Percentiles rank a stretch among this genome's conserved stretches.
Evolutionary conservation across 2,888 invertebrate species (phyloP).

Genomic region (Tanypteryx hageni): DNA sequence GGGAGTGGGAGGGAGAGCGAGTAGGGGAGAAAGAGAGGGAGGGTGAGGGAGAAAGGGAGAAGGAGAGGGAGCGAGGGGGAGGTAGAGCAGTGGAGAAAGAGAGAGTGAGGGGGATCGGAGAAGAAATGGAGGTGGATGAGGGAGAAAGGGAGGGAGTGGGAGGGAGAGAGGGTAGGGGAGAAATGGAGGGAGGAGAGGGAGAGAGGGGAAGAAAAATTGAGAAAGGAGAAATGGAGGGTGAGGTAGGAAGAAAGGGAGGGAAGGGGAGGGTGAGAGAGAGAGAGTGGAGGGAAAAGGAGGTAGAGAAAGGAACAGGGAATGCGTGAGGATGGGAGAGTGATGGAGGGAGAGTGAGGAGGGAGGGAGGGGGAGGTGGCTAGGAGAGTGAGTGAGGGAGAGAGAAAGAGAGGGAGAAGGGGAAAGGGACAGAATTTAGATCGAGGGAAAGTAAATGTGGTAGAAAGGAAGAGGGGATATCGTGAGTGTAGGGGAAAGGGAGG

Average conservation of each 20-base stretch:
- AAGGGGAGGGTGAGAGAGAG: not conserved
- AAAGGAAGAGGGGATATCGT: not conserved
- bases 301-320: not conserved
- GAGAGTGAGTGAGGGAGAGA: slow-evolving; percentile 28
- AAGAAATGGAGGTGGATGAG: too few relatives aligned
- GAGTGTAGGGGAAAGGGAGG: too few relatives aligned
- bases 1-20: slow-evolving; percentile 36
- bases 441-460: not conserved
- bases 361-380: not conserved
- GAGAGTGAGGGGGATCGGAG: not conserved
- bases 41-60: not conserved
- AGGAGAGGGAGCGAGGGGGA: slow-evolving; percentile 5
- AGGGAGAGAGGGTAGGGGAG: not conserved
- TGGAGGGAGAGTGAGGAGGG: not conserved
- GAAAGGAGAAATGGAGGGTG: too few relatives aligned
- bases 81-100: too few relatives aligned
- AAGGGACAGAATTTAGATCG: not conserved
- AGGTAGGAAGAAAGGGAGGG: not conserved
- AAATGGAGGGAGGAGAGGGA: not conserved
- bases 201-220: too few relatives aligned
- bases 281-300: not conserved
- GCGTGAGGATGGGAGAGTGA: too few relatives aligned
- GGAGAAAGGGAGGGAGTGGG: not conserved
- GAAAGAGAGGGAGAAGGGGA: not conserved
- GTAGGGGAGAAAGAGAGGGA: slow-evolving; percentile 66